phyloP scores from a whole-genome alignment of 2,113 vertebrate genomes.

The Corapipo altera region DNA sequence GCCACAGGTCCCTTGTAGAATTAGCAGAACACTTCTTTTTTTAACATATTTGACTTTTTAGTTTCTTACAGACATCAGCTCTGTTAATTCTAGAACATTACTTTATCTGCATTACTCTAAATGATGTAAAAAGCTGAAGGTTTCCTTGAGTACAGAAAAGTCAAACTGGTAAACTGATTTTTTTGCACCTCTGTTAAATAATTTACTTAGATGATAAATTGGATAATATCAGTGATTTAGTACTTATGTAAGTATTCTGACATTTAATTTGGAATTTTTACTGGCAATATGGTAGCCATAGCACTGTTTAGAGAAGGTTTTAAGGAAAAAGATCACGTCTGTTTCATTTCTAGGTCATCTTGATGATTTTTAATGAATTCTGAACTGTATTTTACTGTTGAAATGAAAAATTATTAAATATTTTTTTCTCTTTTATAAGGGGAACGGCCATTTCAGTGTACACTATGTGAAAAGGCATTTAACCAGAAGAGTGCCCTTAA shows the following conservation, averaged over 20 bases:
- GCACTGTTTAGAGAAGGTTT: background rate
- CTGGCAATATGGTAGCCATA: background rate
- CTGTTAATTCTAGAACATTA: background rate
- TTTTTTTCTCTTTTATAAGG: constrained; percentile 68
- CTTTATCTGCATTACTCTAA: background rate
- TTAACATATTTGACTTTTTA: background rate
- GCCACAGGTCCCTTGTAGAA: background rate
- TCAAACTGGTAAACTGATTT: background rate
- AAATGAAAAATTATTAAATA: background rate
- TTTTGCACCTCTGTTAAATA: background rate
- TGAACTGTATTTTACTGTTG: background rate
- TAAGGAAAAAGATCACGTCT: background rate
- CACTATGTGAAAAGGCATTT: constrained; percentile 93
- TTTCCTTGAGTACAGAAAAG: background rate
- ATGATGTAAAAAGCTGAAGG: background rate
- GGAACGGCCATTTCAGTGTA: constrained; percentile 92
- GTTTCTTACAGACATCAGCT: background rate
- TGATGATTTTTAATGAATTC: background rate
- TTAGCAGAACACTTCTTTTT: background rate
- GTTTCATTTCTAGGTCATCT: background rate
- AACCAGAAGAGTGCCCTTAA: constrained; percentile 99
- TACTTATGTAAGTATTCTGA: background rate
- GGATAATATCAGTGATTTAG: background rate
- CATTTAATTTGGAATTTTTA: background rate
- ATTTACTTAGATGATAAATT: background rate